phyloP scores from a whole-genome alignment of 2,888 invertebrate species.

The Steromphala cineraria region DNA sequence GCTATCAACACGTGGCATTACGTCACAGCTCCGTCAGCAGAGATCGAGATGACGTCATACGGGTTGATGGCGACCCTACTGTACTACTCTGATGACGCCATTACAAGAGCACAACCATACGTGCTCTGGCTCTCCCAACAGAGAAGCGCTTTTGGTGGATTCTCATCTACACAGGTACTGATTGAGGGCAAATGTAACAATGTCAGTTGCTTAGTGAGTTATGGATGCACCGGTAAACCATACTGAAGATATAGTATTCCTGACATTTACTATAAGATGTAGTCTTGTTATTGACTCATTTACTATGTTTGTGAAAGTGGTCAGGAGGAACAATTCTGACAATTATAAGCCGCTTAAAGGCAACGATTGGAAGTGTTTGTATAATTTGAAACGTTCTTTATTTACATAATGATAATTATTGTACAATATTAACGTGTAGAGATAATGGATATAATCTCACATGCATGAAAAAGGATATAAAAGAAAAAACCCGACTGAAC shows the following conservation, averaged over 20 bases:
- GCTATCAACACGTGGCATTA: slow-evolving; percentile 48
- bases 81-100: slow-evolving; percentile 72
- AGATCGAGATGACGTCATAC: slow-evolving; percentile 93
- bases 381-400: background rate
- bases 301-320: background rate
- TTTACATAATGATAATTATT: too few species aligned
- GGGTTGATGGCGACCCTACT: slow-evolving; percentile 82
- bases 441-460: too few species aligned
- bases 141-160: slow-evolving; percentile 80
- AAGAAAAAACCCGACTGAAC: too few species aligned
- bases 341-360: too few species aligned
- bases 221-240: too few species aligned
- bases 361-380: too few species aligned
- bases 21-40: slow-evolving; percentile 82
- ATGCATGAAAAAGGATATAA: too few species aligned
- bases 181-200: background rate
- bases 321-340: too few species aligned
- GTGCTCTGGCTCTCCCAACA: slow-evolving; percentile 85
- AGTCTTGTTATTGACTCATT: too few species aligned
- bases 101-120: slow-evolving; percentile 77
- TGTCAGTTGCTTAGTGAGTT: background rate
- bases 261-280: too few species aligned
- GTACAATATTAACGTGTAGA: background rate
- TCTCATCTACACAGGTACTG: slow-evolving; percentile 72
- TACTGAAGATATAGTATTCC: too few species aligned